Conservation (phyloP, 2,888 invertebrate species). For the Caenorhabditis auriculariae region DNA sequence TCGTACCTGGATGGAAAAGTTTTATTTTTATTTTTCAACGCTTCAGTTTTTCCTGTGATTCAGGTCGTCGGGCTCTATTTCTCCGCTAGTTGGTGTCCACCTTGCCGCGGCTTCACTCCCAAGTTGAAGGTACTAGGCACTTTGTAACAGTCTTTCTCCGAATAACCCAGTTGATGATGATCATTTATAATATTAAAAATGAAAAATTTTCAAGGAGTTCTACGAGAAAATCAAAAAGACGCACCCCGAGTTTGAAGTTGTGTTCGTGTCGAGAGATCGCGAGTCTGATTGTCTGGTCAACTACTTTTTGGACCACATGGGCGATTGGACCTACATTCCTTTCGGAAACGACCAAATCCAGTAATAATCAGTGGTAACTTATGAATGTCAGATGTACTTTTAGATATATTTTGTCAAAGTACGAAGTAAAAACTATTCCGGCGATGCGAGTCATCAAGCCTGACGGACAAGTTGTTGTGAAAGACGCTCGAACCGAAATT, state of each 20-base stretch:
- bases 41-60: not conserved
- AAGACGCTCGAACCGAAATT: slow-evolving; percentile 66
- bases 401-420: slow-evolving; percentile 46
- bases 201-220: slow-evolving; percentile 42
- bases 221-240: slow-evolving; percentile 50
- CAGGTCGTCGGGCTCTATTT: slow-evolving; percentile 67
- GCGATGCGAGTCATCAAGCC: slow-evolving; percentile 65
- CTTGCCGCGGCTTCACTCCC: slow-evolving; percentile 60
- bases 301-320: slow-evolving; percentile 58
- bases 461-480: slow-evolving; percentile 65
- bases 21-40: not conserved
- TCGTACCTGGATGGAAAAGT: slow-evolving; percentile 58
- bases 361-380: slow-evolving; percentile 12
- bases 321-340: slow-evolving; percentile 54
- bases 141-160: not conserved
- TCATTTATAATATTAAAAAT: too few species aligned
- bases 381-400: slow-evolving; percentile 6
- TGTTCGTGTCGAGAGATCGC: slow-evolving; percentile 59
- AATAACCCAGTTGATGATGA: too few species aligned
- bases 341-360: slow-evolving; percentile 54
- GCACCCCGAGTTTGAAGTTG: slow-evolving; percentile 57
- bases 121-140: slow-evolving; percentile 46
- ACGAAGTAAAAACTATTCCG: slow-evolving; percentile 64
- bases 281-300: slow-evolving; percentile 45
- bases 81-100: slow-evolving; percentile 68